Evolutionary conservation across 2,888 invertebrate species (phyloP).

Genomic region (Galeruca laticollis): DNA sequence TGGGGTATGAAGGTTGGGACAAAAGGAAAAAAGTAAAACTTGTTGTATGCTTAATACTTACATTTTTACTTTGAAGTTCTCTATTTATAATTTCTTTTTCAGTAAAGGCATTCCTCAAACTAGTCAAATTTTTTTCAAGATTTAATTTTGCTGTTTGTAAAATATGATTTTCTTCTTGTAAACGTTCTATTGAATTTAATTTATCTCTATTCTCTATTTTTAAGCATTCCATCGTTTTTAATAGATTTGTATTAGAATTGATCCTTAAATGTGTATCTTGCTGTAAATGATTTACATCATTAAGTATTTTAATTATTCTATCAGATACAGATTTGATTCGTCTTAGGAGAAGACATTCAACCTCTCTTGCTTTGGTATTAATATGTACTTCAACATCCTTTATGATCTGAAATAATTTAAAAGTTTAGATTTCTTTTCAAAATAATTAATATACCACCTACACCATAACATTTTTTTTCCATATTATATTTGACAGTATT

Average conservation of each 20-base stretch:
- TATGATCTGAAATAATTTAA: slow-evolving; percentile 39
- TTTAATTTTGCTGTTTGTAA: slow-evolving; percentile 51
- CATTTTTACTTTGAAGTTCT: slow-evolving; percentile 56
- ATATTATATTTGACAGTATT: slow-evolving; percentile 47
- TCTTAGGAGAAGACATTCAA: slow-evolving; percentile 40
- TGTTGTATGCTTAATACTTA: too few relatives aligned
- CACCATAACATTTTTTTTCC: slow-evolving; percentile 49
- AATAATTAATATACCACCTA: slow-evolving; percentile 2
- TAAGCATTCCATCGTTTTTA: slow-evolving; percentile 58
- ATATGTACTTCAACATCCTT: slow-evolving; percentile 39
- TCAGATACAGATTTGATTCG: slow-evolving; percentile 48
- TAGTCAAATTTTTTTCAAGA: slow-evolving; percentile 53
- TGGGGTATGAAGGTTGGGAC: too few relatives aligned
- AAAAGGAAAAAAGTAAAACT: too few relatives aligned
- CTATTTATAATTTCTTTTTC: slow-evolving; percentile 50
- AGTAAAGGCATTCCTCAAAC: slow-evolving; percentile 47
- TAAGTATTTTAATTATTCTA: slow-evolving; percentile 52
- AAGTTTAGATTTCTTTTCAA: too few relatives aligned
- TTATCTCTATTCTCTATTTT: slow-evolving; percentile 57
- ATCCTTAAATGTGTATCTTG: slow-evolving; percentile 53
- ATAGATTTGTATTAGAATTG: slow-evolving; percentile 54
- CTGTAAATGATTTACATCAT: slow-evolving; percentile 56
- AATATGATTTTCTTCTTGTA: slow-evolving; percentile 56
- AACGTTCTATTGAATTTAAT: slow-evolving; percentile 52
- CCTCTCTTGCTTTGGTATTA: slow-evolving; percentile 36